These are phyloP conservation scores for Nymphalis polychloros DNA, from an alignment of 2,888 invertebrate genomes.

Conservation along the genomic window DNA sequence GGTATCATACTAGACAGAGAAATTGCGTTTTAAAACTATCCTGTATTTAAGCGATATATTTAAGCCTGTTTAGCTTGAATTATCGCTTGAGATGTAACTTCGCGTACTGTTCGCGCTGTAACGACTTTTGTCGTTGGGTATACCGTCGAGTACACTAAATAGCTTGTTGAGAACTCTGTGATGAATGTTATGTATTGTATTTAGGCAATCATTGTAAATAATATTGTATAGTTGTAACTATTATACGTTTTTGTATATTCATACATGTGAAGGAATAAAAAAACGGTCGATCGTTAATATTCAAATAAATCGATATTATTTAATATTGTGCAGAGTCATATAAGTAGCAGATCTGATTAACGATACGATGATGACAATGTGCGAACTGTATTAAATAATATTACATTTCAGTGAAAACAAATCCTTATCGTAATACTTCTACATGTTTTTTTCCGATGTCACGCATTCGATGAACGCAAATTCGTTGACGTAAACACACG, in stretches of 20 bases:
- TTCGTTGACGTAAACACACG: no score
- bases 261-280: background rate
- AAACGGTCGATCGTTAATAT: background rate
- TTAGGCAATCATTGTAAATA: slow-evolving; percentile 12
- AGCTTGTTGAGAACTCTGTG: slow-evolving; percentile 22
- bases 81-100: background rate
- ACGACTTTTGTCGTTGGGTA: background rate
- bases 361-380: slow-evolving; percentile 14
- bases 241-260: background rate
- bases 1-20: slow-evolving; percentile 79
- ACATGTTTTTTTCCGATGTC: background rate
- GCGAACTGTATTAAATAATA: slow-evolving; percentile 17
- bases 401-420: slow-evolving; percentile 2
- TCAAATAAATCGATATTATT: slow-evolving; percentile 8
- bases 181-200: slow-evolving; percentile 13
- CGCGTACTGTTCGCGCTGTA: background rate
- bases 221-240: slow-evolving; percentile 4
- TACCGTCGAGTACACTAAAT: background rate
- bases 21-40: background rate
- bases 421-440: background rate
- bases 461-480: background rate
- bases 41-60: background rate
- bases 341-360: slow-evolving; percentile 28
- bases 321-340: slow-evolving; percentile 11
- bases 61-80: background rate